These are phyloP conservation scores for Trinectes maculatus DNA, from an alignment of 2,113 vertebrate species.

Conservation along the genomic window DNA sequence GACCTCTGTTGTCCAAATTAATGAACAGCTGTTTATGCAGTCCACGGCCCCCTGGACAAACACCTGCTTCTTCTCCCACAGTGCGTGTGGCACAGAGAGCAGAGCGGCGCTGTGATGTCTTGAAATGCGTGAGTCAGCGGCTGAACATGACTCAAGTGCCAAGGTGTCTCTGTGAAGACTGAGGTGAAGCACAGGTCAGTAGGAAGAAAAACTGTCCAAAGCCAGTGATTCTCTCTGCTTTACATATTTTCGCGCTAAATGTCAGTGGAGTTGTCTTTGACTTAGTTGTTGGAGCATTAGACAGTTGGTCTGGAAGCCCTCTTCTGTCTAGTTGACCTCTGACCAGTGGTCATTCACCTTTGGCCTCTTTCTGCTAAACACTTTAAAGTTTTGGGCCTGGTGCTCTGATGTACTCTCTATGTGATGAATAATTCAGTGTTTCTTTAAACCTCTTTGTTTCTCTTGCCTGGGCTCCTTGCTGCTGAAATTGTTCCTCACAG, in stretches of 20 bases:
- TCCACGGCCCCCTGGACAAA: constrained; percentile 15
- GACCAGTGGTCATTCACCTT: neutral
- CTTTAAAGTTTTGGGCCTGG: neutral
- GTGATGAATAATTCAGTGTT: neutral
- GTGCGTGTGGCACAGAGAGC: constrained; percentile 38
- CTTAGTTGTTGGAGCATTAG: neutral
- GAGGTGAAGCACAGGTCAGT: constrained; percentile 49
- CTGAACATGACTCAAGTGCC: constrained; percentile 45
- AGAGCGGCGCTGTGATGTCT: constrained; percentile 14
- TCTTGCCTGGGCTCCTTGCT: too few species aligned
- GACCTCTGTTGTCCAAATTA: constrained; percentile 73
- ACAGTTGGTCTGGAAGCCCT: neutral
- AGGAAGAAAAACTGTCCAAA: neutral
- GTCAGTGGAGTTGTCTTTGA: neutral
- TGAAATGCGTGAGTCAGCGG: constrained; percentile 38
- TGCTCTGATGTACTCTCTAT: too few species aligned
- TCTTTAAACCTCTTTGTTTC: neutral
- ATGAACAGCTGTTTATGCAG: constrained; percentile 69
- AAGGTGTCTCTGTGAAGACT: constrained; percentile 17
- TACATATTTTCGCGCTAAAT: constrained; percentile 10
- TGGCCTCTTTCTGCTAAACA: neutral
- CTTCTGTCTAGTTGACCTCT: neutral
- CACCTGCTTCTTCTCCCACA: constrained; percentile 59
- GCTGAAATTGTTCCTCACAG: neutral
- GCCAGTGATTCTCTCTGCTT: constrained; percentile 19